Percentiles rank a stretch among this genome's conserved stretches.
Evolutionary conservation across 1,140 invertebrate species (phyloP).

Genomic region (Planococcus citri): DNA sequence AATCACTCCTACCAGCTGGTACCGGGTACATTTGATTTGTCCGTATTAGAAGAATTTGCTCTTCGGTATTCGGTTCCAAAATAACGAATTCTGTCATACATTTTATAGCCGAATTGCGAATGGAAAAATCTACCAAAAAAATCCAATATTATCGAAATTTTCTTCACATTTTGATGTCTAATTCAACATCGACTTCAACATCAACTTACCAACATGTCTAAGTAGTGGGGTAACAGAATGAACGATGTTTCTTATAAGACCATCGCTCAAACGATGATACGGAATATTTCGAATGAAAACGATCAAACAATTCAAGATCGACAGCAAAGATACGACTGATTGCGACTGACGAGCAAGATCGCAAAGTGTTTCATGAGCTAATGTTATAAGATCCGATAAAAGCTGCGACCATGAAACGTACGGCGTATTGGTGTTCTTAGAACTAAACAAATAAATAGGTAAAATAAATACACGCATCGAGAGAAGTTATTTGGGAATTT

Average conservation of each 20-base stretch:
- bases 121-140: not conserved
- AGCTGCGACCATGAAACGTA: not conserved
- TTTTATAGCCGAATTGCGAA: not conserved
- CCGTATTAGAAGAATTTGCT: not conserved
- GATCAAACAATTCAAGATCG: not conserved
- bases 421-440: not conserved
- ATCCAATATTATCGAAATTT: not conserved
- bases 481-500: no score
- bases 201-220: not conserved
- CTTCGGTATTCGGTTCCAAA: not conserved
- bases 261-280: not conserved
- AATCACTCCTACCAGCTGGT: not conserved
- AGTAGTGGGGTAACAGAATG: not conserved
- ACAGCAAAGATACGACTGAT: not conserved
- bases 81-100: not conserved
- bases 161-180: no score
- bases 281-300: not conserved
- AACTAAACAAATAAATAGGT: not conserved
- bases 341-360: not conserved
- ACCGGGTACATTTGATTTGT: not conserved
- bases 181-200: no score
- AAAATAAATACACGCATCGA: no score
- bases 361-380: not conserved
- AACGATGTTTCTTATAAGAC: not conserved
- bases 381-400: not conserved